phyloP scores from a whole-genome alignment of 2,113 vertebrate species.

The Myotis yumanensis region DNA sequence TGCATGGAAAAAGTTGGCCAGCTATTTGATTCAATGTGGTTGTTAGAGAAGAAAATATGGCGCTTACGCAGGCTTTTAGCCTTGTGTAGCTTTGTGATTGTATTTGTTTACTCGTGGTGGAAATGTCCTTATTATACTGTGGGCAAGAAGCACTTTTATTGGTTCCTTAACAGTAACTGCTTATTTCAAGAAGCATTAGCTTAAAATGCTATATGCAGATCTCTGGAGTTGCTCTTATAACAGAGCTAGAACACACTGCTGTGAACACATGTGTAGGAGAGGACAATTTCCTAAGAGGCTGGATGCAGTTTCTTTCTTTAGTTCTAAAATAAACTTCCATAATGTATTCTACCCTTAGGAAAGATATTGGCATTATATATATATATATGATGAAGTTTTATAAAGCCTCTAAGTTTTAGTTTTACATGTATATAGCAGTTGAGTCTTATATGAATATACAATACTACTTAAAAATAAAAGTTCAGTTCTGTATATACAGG shows the following conservation, averaged over 20 bases:
- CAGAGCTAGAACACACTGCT: background rate
- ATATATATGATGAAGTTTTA: background rate
- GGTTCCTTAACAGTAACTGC: slow-evolving; percentile 40
- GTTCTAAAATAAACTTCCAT: slow-evolving; percentile 44
- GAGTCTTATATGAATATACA: background rate
- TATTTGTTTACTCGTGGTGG: slow-evolving; percentile 61
- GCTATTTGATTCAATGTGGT: slow-evolving; percentile 16
- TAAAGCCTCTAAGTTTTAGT: background rate
- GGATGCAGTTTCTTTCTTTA: slow-evolving; percentile 41
- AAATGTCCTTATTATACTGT: slow-evolving; percentile 66
- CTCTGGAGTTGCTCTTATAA: slow-evolving; percentile 50
- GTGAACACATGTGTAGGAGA: background rate
- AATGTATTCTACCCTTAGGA: background rate
- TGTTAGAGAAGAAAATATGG: background rate
- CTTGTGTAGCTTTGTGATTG: slow-evolving; percentile 19
- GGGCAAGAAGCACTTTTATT: slow-evolving; percentile 43
- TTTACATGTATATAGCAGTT: background rate
- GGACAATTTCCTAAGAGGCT: slow-evolving; percentile 30
- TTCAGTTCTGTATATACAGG: background rate
- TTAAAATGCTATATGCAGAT: slow-evolving; percentile 50
- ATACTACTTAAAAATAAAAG: background rate
- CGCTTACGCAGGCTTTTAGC: background rate
- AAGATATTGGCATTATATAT: background rate
- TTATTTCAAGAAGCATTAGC: slow-evolving; percentile 67
- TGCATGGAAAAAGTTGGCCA: background rate